These are phyloP conservation scores for Noctua janthina DNA, from an alignment of 2,888 invertebrate species.

Conservation along the genomic window DNA sequence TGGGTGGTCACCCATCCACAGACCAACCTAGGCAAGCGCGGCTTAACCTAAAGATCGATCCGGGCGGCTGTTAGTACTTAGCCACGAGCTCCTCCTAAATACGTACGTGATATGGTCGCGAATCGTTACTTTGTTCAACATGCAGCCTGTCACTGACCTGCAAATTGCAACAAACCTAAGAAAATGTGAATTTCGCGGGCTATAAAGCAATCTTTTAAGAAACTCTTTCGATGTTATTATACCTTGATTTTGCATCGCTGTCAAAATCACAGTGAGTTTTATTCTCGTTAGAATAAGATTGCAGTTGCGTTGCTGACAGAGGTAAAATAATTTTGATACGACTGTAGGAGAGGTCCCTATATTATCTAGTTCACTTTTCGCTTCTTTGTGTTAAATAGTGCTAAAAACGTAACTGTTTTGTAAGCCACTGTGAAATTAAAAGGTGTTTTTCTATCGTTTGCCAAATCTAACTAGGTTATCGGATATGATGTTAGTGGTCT, in stretches of 20 bases:
- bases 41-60: too few relatives aligned
- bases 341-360: not conserved
- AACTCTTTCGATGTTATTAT: not conserved
- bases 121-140: too few relatives aligned
- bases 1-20: too few relatives aligned
- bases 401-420: conserved; percentile 9
- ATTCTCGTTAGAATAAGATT: not conserved
- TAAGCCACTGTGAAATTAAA: conserved; percentile 36
- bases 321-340: not conserved
- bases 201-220: not conserved
- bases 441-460: conserved; percentile 17
- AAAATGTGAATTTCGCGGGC: too few relatives aligned
- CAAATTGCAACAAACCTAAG: too few relatives aligned
- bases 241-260: not conserved
- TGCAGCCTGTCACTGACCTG: too few relatives aligned
- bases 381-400: not conserved
- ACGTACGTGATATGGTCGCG: too few relatives aligned
- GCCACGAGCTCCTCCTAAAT: too few relatives aligned
- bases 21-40: too few relatives aligned
- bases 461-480: conserved; percentile 58
- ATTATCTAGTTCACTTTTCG: not conserved
- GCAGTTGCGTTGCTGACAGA: not conserved
- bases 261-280: not conserved
- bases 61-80: too few relatives aligned
- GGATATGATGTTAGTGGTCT: conserved; percentile 50